phyloP scores from a whole-genome alignment of 2,113 vertebrate genomes.

The Corythaixoides concolor region DNA sequence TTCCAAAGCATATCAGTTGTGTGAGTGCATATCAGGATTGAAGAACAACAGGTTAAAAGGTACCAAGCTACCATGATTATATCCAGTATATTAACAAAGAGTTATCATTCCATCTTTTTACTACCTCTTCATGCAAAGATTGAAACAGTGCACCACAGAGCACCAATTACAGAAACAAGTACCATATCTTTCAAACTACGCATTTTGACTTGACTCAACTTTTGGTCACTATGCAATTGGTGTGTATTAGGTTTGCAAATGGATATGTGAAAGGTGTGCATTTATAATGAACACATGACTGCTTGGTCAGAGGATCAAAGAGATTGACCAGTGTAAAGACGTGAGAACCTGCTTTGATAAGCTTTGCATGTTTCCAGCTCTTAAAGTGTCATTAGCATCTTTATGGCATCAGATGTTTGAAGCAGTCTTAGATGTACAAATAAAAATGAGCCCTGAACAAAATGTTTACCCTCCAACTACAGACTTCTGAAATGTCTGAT shows the following conservation, averaged over 20 bases:
- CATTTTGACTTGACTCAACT: not conserved
- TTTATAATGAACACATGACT: not conserved
- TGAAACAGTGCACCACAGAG: not conserved
- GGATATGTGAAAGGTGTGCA: not conserved
- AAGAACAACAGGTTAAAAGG: not conserved
- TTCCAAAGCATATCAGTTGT: not conserved
- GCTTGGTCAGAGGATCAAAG: not conserved
- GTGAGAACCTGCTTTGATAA: not conserved
- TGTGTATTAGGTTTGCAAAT: not conserved
- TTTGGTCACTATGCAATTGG: not conserved
- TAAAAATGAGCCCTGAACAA: not conserved
- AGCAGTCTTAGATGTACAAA: not conserved
- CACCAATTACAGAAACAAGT: not conserved
- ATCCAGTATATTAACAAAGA: not conserved
- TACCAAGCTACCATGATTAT: not conserved
- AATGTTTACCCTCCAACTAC: not conserved
- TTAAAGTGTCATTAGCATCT: not conserved
- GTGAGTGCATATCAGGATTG: rapidly evolving
- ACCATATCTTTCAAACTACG: not conserved
- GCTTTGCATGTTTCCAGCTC: not conserved
- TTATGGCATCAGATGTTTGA: not conserved
- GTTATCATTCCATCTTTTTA: not conserved
- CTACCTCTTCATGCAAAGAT: not conserved
- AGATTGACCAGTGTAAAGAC: not conserved
- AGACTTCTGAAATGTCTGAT: not conserved